Evolutionary conservation across 2,113 vertebrate genomes (phyloP).

Genomic region (Sorex fumeus): DNA sequence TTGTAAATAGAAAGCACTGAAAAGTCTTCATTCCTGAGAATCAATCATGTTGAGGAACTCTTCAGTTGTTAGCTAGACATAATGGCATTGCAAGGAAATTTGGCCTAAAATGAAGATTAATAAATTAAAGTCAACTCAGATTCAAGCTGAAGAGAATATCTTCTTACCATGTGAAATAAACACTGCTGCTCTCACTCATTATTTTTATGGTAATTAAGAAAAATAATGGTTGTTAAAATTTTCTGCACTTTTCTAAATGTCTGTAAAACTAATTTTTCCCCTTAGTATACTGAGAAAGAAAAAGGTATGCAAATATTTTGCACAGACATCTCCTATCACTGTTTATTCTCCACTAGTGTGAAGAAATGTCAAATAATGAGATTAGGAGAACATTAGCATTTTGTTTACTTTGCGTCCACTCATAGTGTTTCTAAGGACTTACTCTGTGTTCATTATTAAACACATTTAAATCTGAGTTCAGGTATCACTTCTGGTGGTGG

Average conservation of each 20-base stretch:
- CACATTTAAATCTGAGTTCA: too few species aligned
- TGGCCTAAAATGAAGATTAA: conserved; percentile 6
- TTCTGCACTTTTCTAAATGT: neutral
- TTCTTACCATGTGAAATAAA: conserved; percentile 38
- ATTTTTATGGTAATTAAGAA: conserved; percentile 41
- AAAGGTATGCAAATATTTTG: neutral
- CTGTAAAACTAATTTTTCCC: neutral
- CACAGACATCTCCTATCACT: neutral
- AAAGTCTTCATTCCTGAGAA: conserved; percentile 40
- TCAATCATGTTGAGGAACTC: conserved; percentile 56
- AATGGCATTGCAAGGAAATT: conserved; percentile 52
- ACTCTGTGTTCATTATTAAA: too few species aligned
- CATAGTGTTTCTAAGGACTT: too few species aligned
- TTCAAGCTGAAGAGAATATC: neutral
- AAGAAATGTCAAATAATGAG: neutral
- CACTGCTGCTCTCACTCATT: neutral
- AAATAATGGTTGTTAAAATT: conserved; percentile 25
- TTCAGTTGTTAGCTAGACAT: neutral
- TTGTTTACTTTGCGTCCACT: too few species aligned
- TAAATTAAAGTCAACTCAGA: conserved; percentile 51
- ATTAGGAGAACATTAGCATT: neutral
- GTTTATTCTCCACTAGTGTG: conserved; percentile 27
- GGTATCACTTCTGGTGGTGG: too few species aligned
- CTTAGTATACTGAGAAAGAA: neutral
- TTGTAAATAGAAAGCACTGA: conserved; percentile 39